Percentiles rank a stretch among this genome's conserved stretches.
phyloP scores from a whole-genome alignment of 2,797 vertebrate species.

The Crocodylus rhombifer region DNA sequence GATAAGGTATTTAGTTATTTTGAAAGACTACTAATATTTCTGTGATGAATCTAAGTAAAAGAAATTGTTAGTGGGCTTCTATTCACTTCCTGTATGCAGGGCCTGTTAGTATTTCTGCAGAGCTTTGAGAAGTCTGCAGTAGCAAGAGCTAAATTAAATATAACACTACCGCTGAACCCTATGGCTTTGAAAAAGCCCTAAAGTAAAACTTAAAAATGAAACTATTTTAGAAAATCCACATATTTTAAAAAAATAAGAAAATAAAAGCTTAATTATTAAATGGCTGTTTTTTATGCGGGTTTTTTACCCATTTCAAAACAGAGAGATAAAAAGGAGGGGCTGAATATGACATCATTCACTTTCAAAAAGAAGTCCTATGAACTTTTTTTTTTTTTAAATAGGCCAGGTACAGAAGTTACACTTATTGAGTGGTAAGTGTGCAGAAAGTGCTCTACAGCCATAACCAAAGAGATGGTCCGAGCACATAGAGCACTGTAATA shows the following conservation, averaged over 20 bases:
- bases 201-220: not conserved
- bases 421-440: no score
- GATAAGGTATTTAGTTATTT: not conserved
- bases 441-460: no score
- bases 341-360: not conserved
- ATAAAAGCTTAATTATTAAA: not conserved
- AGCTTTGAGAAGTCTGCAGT: not conserved
- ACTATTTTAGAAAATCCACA: not conserved
- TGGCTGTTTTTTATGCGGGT: not conserved
- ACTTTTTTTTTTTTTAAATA: no score
- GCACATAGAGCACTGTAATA: no score
- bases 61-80: not conserved
- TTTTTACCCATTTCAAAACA: not conserved
- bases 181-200: not conserved
- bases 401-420: no score
- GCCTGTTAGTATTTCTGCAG: not conserved
- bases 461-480: no score
- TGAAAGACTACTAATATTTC: not conserved
- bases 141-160: not conserved
- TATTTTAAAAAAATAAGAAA: not conserved
- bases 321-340: not conserved
- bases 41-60: not conserved
- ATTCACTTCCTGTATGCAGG: not conserved
- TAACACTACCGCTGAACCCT: not conserved
- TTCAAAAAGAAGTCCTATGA: not conserved